Base-by-base conservation (phyloP, 1,140 invertebrate species). In the Sycobia sp. region DNA sequence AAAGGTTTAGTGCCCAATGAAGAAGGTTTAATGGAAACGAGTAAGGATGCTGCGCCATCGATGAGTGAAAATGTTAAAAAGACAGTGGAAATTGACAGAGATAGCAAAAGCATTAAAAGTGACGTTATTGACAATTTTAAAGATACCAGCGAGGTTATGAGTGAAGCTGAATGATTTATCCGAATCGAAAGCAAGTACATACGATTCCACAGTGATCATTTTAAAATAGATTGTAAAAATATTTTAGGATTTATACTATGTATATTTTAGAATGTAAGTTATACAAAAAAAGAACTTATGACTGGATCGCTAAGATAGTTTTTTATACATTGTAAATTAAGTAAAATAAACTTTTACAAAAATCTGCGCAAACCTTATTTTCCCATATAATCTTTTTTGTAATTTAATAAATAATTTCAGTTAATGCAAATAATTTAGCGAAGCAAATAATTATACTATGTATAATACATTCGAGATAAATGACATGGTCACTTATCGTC, bases 1-100 rank as follows among this genome's bases (percentile, higher is more conserved):
- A 71, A 59, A 2, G 79, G 79, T 13, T 55, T 79, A n/a, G 66
- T 81, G 10, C 16, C 57, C 1, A 59, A 18, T 20, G 46, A 59
- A 14, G 32, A 13, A 7, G 27, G 27, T n/a, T 18, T 43, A 23
- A 46, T 7, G 4, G 32, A n/a, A 0, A 18, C 14, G 7, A 13
- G 47, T 23, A 23, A n/a, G 16, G 46, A 59, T 16, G 23, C 8
- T 1, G 38, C 10, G 16, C 4, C 32, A 9, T 22, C 32, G 4
- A 23, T 22, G 4, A 58, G 43, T 27, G 32, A 20, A 14, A 38
- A 23, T 3, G 20, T 49, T 1, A 25, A 36, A 27, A 39, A 16
- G 18, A 16, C 1, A 23, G 39, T 18, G 18, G 25, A 50, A 32
- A 29, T 16, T 4, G 32, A 27, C 10, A 25, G 43, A 3, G 7